Evolutionary conservation across 1,140 invertebrate species (phyloP), one percentile per base, ranked within the genome.

Genomic region (Capitella teleta): DNA sequence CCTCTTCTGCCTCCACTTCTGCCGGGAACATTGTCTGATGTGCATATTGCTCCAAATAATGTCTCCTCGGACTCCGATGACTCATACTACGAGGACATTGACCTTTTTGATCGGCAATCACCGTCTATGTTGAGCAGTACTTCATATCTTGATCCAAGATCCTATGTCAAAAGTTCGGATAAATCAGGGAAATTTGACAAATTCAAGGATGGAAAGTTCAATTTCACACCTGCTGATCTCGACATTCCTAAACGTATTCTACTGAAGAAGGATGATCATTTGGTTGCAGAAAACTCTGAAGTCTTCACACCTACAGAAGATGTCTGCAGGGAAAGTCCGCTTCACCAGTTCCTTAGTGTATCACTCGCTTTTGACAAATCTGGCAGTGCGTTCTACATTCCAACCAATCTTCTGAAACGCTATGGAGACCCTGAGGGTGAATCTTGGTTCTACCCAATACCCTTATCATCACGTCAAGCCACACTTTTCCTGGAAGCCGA

Each of bases 11-110:
- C 25, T 10, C 25, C 26, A 16, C 19, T 34, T 4, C 45, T 36
- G 28, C 45, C 45, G 26, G 16, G 32, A 10, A n/a, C 28, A 2
- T 19, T 30, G 45, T 28, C 45, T n/a, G 45, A 47, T 16, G 32
- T 47, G 19, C 26, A 47, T 14, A 32, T 47, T 16, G 16, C 26
- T 28, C 16, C 28, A 16, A 24, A 16, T 3, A 24, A 47, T 14
- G 30, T 16, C 16, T 16, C 24, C 14, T 5, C 19, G 30, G 26
- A 26, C 14, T 42, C 38, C 6, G 37, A 37, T 23, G 32, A 49
- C 16, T 53, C 52, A 2, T 53, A 53, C 23, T 53, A 53, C 30
- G 52, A 53, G 41, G 52, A 53, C 46, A 53, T 53, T 41, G 52
- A 53, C 14, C n/a, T 19, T 16, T 18, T 53, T 23, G 41, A 47